Base-by-base conservation (phyloP, 2,113 vertebrate genomes). In the Tylochromis polylepis region DNA sequence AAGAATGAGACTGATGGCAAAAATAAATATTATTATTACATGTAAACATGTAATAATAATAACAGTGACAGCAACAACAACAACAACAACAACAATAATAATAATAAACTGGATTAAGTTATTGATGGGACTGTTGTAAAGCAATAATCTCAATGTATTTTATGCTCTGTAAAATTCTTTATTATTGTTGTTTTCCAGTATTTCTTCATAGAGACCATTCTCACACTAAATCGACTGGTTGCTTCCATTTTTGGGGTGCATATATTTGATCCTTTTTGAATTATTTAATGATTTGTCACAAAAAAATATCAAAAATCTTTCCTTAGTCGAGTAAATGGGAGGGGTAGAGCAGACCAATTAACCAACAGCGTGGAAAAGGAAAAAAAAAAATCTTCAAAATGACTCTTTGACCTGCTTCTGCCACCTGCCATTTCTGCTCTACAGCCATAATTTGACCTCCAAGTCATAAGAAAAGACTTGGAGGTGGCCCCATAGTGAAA, bases 301-400 rank as follows among this genome's bases (percentile, higher is more conserved):
- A 72, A 72, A 5, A 16, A 49, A 43, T 24, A 24, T 24, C 14
- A 24, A 43, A 72, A 46, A 18, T 27, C 22, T 20, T 15, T 29
- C 24, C 11, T 27, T 75, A 49, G 4, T 75, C 4, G 43, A 72
- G 41, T 72, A 46, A 72, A 72, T 72, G 14, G 8, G 22, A 43
- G 22, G 2, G 9, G 1, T 24, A 70, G 7, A 41, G 38, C 3
- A 0, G 12, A 43, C 65, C 22, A 6, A 10, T 43, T 70, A 3
- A 67, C 62, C 20, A 38, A 43, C 65, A 70, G 38, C 0, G 5
- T 72, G 11, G 65, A 1, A 0, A 12, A 43, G 14, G 41, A 43
- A 43, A 2, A 43, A 43, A 4, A 27, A 27, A 41, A 5, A 43
- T 46, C 65, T 70, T 70, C 3, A 12, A 5, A 43, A 14, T 43